Percentiles rank a stretch among this genome's conserved stretches.
These are phyloP conservation scores for Hippocampus zosterae DNA, from an alignment of 2,113 vertebrate genomes.

Conservation along the genomic window DNA sequence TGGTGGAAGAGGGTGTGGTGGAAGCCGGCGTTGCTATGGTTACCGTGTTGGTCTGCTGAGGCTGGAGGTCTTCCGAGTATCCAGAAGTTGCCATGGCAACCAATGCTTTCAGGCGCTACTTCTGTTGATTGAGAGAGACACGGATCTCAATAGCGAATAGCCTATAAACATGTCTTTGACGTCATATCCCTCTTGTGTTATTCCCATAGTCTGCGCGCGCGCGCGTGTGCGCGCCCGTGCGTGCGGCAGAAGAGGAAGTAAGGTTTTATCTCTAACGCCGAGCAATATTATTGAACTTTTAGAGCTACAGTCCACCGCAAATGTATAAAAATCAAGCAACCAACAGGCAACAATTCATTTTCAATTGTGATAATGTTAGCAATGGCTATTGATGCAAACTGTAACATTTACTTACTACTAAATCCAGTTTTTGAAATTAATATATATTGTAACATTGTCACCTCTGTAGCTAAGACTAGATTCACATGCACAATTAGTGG, in stretches of 20 bases:
- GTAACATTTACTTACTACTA: neutral
- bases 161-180: neutral
- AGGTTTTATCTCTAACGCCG: slow-evolving; percentile 42
- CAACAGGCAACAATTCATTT: neutral
- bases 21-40: slow-evolving; percentile 66
- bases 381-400: neutral
- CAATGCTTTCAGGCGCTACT: slow-evolving; percentile 35
- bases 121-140: slow-evolving; percentile 38
- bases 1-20: slow-evolving; percentile 57
- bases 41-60: slow-evolving; percentile 72
- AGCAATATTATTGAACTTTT: slow-evolving; percentile 34
- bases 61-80: slow-evolving; percentile 82
- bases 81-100: slow-evolving; percentile 87
- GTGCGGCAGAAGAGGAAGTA: slow-evolving; percentile 39
- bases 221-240: neutral
- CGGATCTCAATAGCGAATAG: slow-evolving; percentile 29
- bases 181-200: slow-evolving; percentile 4
- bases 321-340: slow-evolving; percentile 1
- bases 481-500: neutral
- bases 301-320: slow-evolving; percentile 30
- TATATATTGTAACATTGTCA: neutral
- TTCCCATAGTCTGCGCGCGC: neutral
- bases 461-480: neutral
- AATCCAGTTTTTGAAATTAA: neutral
- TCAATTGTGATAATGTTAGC: neutral